Conservation (phyloP, 2,113 vertebrate genomes). For the Rhegmatorhina hoffmannsi region DNA sequence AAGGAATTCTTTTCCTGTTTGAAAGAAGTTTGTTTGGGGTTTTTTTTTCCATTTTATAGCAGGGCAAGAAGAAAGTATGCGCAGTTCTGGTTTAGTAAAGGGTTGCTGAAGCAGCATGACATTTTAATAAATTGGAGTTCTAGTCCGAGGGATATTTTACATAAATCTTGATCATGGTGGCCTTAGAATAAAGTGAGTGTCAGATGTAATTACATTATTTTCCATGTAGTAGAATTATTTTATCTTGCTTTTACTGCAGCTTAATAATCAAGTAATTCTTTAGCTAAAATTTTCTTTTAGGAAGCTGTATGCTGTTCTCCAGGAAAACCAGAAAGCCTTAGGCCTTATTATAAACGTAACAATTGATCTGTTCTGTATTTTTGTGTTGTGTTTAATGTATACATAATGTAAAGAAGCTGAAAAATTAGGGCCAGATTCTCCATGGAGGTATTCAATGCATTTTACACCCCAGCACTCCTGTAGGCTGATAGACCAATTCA, state of each 20-base stretch:
- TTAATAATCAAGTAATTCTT: background rate
- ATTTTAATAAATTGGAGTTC: background rate
- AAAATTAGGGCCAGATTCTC: background rate
- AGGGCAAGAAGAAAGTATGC: background rate
- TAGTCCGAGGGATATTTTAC: background rate
- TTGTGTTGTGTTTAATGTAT: background rate
- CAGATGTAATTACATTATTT: background rate
- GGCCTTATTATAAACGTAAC: background rate
- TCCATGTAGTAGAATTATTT: background rate
- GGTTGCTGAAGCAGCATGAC: fast-evolving
- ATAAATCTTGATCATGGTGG: background rate
- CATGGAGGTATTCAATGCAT: fast-evolving
- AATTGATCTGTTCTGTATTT: background rate
- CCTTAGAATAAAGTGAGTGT: background rate
- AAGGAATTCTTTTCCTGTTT: background rate
- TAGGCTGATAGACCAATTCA: no score
- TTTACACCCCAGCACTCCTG: background rate
- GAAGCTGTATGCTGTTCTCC: background rate
- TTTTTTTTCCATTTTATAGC: background rate
- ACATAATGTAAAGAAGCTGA: background rate
- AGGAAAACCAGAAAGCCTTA: background rate
- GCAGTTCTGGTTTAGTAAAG: background rate
- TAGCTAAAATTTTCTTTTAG: background rate
- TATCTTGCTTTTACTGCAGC: background rate
- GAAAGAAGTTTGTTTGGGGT: background rate